Conservation (phyloP, 2,797 vertebrate species). For the Emys orbicularis region DNA sequence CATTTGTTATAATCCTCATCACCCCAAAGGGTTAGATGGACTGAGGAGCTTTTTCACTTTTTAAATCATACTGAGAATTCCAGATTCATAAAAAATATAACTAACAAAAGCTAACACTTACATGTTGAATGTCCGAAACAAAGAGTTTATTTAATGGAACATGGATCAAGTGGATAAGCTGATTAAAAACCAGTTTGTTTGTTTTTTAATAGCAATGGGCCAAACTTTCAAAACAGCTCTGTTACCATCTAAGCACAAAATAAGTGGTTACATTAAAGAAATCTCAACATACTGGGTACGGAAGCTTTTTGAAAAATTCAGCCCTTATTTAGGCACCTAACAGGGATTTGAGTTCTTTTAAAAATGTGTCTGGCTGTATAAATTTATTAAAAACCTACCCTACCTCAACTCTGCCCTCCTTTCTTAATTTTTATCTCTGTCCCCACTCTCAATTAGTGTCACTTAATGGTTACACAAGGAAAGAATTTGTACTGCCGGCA, state of each 20-base stretch:
- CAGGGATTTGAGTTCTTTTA: background rate
- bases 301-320: background rate
- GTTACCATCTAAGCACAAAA: background rate
- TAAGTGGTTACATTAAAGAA: background rate
- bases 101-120: background rate
- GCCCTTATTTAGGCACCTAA: background rate
- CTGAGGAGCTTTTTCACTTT: background rate
- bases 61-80: background rate
- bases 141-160: background rate
- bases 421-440: fast-evolving
- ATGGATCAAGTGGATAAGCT: background rate
- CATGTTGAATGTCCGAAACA: background rate
- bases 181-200: background rate
- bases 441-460: fast-evolving
- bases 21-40: background rate
- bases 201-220: background rate
- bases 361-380: background rate
- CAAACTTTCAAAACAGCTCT: background rate
- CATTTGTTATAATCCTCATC: background rate
- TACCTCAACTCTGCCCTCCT: background rate
- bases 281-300: fast-evolving
- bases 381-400: fast-evolving
- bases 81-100: background rate
- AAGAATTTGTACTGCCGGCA: background rate
- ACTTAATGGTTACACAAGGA: background rate